Conservation (phyloP, 1,140 invertebrate species). For the Akabosia matsudoensis region DNA sequence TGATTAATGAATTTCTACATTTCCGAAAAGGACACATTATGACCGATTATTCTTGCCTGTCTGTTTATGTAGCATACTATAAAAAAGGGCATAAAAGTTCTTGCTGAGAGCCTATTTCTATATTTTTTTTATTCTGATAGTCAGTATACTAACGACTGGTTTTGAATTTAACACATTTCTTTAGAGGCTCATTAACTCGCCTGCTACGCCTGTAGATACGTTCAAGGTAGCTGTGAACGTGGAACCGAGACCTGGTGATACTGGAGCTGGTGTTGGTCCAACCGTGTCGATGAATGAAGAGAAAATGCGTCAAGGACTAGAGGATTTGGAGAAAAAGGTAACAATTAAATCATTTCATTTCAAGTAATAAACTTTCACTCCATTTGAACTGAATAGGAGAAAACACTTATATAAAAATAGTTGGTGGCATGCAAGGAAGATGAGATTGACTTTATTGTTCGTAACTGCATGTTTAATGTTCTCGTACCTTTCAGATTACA, state of each 20-base stretch:
- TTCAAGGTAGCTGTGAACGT: constrained; percentile 30
- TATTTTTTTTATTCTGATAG: background rate
- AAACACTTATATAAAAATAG: background rate
- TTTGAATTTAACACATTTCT: constrained; percentile 19
- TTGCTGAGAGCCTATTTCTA: background rate
- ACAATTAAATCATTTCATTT: too few relatives aligned
- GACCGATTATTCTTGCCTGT: too few relatives aligned
- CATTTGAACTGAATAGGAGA: background rate
- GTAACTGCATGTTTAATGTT: background rate
- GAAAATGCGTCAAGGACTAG: constrained; percentile 35
- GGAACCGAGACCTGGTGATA: constrained; percentile 30
- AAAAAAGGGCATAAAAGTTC: background rate
- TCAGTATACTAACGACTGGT: background rate
- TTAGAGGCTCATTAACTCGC: constrained; percentile 15
- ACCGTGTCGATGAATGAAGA: constrained; percentile 40
- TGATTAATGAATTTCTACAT: too few relatives aligned
- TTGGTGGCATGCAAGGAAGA: background rate
- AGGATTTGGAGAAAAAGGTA: constrained; percentile 43
- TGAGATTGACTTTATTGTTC: background rate
- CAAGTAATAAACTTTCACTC: too few relatives aligned
- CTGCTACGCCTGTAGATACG: constrained; percentile 30
- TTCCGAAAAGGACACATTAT: too few relatives aligned
- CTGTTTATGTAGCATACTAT: too few relatives aligned
- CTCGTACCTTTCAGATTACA: constrained; percentile 9
- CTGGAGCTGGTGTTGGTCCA: background rate